Percentiles rank a stretch among this genome's conserved stretches.
These are phyloP conservation scores for Ciconia stormi DNA, from an alignment of 2,113 vertebrate species.

Conservation along the genomic window DNA sequence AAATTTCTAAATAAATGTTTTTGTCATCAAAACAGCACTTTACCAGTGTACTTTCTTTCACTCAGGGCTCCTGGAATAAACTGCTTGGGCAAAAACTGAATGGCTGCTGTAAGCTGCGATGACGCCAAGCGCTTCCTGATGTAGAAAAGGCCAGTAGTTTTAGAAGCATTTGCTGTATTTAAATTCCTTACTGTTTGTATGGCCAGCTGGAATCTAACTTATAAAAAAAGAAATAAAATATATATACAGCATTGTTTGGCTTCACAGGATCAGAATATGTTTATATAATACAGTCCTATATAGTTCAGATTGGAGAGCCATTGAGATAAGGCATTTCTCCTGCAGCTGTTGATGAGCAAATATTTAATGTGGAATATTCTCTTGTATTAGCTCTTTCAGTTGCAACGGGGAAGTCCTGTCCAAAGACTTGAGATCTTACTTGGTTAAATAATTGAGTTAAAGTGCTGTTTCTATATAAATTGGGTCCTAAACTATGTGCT, in stretches of 20 bases:
- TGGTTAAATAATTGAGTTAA: not conserved
- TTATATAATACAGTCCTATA: rapidly evolving
- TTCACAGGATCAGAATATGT: not conserved
- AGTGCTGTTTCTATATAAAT: not conserved
- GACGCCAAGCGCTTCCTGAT: no score
- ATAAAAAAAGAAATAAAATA: no score
- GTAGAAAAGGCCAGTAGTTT: no score
- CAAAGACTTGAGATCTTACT: not conserved
- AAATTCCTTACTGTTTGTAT: no score
- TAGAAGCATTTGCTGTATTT: no score
- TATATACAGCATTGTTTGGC: not conserved
- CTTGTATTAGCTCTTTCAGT: not conserved
- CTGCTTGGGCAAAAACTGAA: no score
- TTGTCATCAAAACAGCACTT: no score
- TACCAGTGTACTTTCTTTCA: no score
- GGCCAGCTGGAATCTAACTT: no score
- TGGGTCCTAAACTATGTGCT: not conserved
- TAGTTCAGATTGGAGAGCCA: not conserved
- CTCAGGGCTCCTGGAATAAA: no score
- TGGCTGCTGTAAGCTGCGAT: no score
- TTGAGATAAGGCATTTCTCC: not conserved
- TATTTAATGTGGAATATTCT: not conserved
- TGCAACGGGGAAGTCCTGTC: not conserved
- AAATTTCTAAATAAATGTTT: not conserved
- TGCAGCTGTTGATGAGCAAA: not conserved